Percentiles rank a stretch among this genome's conserved stretches.
Conservation (phyloP, 30 jellyfish, hydroid and myxozoan genomes). For the Calvadosia cruxmelitensis region DNA sequence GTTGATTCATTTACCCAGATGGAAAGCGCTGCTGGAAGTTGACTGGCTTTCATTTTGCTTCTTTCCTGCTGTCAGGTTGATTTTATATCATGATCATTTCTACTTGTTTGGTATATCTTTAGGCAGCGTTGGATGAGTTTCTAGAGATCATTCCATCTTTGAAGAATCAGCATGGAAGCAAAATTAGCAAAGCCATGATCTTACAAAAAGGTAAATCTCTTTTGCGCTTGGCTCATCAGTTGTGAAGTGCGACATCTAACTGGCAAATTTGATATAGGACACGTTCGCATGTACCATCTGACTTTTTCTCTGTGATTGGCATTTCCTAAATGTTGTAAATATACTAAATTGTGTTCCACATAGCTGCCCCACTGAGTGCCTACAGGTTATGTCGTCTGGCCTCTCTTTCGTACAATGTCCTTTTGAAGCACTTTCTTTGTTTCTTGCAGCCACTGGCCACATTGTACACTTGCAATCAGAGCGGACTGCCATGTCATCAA, state of each 20-base stretch:
- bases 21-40: too few species aligned
- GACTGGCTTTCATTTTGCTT: neutral
- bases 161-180: slow-evolving; percentile 37
- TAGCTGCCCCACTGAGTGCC: neutral
- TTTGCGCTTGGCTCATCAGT: too few species aligned
- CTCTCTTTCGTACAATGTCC: neutral
- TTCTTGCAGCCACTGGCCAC: slow-evolving; percentile 54
- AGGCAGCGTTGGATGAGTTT: slow-evolving; percentile 84
- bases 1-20: too few species aligned
- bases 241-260: too few species aligned
- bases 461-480: slow-evolving; percentile 56
- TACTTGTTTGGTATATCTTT: neutral
- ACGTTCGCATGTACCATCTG: neutral
- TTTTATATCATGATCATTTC: neutral
- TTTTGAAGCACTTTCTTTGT: neutral
- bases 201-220: slow-evolving; percentile 66
- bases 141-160: slow-evolving; percentile 48
- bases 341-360: too few species aligned
- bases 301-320: too few species aligned
- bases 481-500: slow-evolving; percentile 21
- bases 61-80: too few species aligned
- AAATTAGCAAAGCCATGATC: slow-evolving; percentile 69
- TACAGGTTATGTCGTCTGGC: neutral
- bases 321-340: too few species aligned
- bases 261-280: neutral